A percentile compares a stretch with the other conserved stretches of the same genome.
These are phyloP conservation scores for Leptestheria dahalacensis DNA, from an alignment of 1,140 invertebrate genomes.

Conservation along the genomic window DNA sequence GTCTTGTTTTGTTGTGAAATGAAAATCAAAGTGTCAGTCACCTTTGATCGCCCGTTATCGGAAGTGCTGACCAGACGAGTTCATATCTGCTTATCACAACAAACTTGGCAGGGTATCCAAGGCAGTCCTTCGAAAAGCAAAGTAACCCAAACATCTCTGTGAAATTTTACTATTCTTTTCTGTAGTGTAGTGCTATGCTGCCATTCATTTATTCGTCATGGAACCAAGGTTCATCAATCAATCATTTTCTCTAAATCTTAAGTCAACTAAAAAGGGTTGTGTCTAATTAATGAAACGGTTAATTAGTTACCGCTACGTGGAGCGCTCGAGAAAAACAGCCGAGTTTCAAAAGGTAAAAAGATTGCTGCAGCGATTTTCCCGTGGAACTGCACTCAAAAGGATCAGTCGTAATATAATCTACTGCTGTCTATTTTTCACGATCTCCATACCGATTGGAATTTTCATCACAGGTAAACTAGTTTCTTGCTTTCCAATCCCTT, in stretches of 20 bases:
- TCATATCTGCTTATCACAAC: neutral
- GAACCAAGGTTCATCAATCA: neutral
- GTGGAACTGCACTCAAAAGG: neutral
- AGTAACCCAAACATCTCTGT: neutral
- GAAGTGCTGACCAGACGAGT: neutral
- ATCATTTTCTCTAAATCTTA: neutral
- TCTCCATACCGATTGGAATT: too few species aligned
- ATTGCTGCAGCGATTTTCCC: neutral
- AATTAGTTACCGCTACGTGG: neutral
- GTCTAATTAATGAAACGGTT: neutral
- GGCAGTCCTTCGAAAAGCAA: neutral
- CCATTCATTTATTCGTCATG: too few species aligned
- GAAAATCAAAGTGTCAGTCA: neutral
- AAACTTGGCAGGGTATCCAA: neutral
- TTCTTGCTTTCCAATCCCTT: too few species aligned
- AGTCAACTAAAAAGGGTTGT: neutral
- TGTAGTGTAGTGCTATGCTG: too few species aligned
- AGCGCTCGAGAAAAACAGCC: neutral
- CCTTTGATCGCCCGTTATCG: neutral
- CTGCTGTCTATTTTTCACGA: too few species aligned
- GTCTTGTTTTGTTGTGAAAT: neutral
- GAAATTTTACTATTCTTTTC: too few species aligned
- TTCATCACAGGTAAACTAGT: too few species aligned
- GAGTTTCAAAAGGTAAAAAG: neutral
- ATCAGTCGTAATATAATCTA: neutral